Conservation (phyloP, 2,113 vertebrate genomes). For the Urocitellus parryii region DNA sequence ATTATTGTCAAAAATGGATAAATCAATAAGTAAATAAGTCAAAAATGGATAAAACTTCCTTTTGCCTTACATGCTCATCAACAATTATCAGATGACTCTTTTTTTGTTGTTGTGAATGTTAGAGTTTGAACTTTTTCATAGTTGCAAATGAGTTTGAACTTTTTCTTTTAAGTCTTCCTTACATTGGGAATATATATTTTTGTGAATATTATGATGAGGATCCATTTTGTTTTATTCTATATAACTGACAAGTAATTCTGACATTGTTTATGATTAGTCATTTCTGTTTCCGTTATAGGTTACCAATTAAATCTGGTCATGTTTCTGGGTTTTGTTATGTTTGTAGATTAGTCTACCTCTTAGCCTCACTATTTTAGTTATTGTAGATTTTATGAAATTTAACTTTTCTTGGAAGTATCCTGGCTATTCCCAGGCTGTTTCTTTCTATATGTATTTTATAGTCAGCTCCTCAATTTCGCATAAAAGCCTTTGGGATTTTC, state of each 20-base stretch:
- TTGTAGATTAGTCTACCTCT: background rate
- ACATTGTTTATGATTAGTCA: background rate
- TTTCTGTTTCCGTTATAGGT: background rate
- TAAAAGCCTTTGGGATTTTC: slow-evolving; percentile 35
- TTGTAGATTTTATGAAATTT: background rate
- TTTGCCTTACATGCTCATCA: background rate
- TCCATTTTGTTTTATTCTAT: background rate
- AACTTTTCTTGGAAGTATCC: slow-evolving; percentile 7
- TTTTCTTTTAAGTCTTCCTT: background rate
- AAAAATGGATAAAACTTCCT: background rate
- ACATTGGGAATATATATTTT: background rate
- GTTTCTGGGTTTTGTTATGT: background rate
- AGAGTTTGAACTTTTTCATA: no score
- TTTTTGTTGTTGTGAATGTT: no score
- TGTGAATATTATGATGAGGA: background rate
- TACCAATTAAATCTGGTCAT: background rate
- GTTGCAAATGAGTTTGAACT: background rate
- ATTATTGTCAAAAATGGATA: slow-evolving; percentile 17
- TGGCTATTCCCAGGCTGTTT: background rate
- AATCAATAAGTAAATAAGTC: background rate
- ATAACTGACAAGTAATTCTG: background rate
- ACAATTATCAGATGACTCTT: background rate
- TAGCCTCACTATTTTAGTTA: background rate
- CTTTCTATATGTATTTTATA: slow-evolving; percentile 18
- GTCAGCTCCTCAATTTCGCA: background rate